Evolutionary conservation across 2,888 invertebrate genomes (phyloP).

Genomic region (Drosophila mercatorum): DNA sequence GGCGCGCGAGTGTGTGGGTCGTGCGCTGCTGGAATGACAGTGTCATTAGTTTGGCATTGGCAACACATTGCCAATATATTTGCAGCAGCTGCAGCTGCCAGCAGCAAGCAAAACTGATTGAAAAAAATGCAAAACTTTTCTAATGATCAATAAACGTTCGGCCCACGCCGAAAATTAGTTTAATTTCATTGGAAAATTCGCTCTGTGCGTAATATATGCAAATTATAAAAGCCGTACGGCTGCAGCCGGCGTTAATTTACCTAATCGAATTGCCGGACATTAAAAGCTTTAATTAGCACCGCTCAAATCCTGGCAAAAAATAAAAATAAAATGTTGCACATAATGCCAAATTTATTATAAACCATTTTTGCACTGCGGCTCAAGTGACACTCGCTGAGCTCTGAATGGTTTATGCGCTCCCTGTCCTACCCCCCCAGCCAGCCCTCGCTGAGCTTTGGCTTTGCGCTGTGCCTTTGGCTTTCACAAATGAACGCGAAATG

Average conservation of each 20-base stretch:
- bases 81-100: constrained; percentile 65
- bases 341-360: constrained; percentile 68
- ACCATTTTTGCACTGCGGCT: constrained; percentile 69
- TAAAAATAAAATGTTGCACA: constrained; percentile 36
- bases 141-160: constrained; percentile 55
- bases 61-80: constrained; percentile 78
- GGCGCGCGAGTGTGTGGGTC: constrained; percentile 2
- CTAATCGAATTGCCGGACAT: constrained; percentile 68
- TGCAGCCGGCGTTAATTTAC: constrained; percentile 62
- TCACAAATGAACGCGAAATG: constrained; percentile 68
- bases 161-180: constrained; percentile 61
- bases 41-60: constrained; percentile 78
- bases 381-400: constrained; percentile 54
- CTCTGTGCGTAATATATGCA: constrained; percentile 55
- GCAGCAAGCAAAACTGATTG: constrained; percentile 36
- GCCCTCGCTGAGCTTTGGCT: constrained; percentile 30
- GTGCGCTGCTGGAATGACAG: constrained; percentile 41
- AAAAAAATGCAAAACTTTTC: constrained; percentile 15
- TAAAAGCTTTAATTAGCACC: constrained; percentile 67
- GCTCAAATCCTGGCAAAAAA: constrained; percentile 33
- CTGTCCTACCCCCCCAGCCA: background rate
- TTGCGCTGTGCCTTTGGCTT: constrained; percentile 38
- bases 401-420: constrained; percentile 12
- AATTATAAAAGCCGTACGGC: constrained; percentile 62
- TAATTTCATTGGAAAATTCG: constrained; percentile 66